These are phyloP conservation scores for Teinopalpus imperialis DNA, from an alignment of 2,888 invertebrate genomes.

Conservation along the genomic window DNA sequence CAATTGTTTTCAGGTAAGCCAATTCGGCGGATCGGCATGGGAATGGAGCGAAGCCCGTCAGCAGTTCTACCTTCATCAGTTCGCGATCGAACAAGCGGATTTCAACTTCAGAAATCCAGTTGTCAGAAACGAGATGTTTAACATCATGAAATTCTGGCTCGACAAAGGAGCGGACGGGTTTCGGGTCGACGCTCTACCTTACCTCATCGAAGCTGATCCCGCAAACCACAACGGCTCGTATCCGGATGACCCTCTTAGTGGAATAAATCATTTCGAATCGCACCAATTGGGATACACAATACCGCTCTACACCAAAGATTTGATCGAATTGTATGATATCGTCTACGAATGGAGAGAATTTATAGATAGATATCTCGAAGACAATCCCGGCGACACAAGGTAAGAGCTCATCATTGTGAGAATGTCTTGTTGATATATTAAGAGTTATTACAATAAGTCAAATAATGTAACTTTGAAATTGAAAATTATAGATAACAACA, in stretches of 20 bases:
- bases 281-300: slow-evolving; percentile 79
- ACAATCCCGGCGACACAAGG: slow-evolving; percentile 66
- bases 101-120: slow-evolving; percentile 85
- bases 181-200: slow-evolving; percentile 85
- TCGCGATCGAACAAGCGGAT: slow-evolving; percentile 83
- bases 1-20: slow-evolving; percentile 53
- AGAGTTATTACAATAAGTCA: too few species aligned
- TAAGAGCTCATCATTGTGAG: slow-evolving; percentile 43
- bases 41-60: slow-evolving; percentile 82
- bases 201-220: slow-evolving; percentile 78
- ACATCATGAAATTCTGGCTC: slow-evolving; percentile 87
- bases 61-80: slow-evolving; percentile 88
- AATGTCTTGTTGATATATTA: too few species aligned
- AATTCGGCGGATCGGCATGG: slow-evolving; percentile 86
- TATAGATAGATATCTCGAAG: slow-evolving; percentile 68
- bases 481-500: too few species aligned
- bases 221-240: slow-evolving; percentile 56
- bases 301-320: slow-evolving; percentile 84
- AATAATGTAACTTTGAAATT: too few species aligned
- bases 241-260: slow-evolving; percentile 78
- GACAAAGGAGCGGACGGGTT: slow-evolving; percentile 89
- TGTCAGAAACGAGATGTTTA: slow-evolving; percentile 77
- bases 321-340: slow-evolving; percentile 79
- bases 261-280: slow-evolving; percentile 61
- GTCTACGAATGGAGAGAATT: slow-evolving; percentile 81